Evolutionary conservation across 1,140 invertebrate species (phyloP).

Genomic region (Rhagoletis zephyria): DNA sequence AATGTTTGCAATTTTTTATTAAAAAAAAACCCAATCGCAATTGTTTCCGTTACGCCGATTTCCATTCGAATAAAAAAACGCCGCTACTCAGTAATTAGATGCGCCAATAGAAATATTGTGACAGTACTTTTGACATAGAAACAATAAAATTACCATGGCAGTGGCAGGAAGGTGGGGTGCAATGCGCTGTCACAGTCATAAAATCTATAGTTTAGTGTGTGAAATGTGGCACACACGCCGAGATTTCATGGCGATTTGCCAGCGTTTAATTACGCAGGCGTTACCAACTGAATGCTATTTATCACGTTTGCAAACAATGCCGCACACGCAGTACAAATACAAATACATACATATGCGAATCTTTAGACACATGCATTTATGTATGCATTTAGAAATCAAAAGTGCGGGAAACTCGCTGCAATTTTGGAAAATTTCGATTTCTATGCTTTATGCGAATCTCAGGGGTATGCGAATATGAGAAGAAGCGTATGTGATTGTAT

Average conservation of each 20-base stretch:
- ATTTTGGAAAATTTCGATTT: slow-evolving; percentile 11
- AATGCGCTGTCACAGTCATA: neutral
- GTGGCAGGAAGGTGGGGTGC: neutral
- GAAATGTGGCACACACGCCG: neutral
- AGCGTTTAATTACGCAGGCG: slow-evolving; percentile 15
- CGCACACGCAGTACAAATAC: neutral
- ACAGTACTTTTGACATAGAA: neutral
- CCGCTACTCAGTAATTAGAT: neutral
- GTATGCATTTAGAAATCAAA: neutral
- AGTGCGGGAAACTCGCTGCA: slow-evolving; percentile 11
- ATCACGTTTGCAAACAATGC: neutral
- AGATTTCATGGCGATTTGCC: neutral
- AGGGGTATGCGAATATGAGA: neutral
- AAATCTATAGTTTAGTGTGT: neutral
- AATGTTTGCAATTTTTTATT: neutral
- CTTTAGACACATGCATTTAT: neutral
- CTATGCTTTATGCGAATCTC: neutral
- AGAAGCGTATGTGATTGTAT: neutral
- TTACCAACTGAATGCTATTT: neutral
- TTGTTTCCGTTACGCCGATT: neutral
- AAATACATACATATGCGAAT: neutral
- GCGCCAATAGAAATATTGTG: neutral
- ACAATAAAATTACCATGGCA: neutral
- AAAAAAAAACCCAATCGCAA: neutral
- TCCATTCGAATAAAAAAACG: neutral